A percentile compares a stretch with the other conserved stretches of the same genome.
Conservation (phyloP, 1,140 invertebrate genomes). For the Diachasma alloeum region DNA sequence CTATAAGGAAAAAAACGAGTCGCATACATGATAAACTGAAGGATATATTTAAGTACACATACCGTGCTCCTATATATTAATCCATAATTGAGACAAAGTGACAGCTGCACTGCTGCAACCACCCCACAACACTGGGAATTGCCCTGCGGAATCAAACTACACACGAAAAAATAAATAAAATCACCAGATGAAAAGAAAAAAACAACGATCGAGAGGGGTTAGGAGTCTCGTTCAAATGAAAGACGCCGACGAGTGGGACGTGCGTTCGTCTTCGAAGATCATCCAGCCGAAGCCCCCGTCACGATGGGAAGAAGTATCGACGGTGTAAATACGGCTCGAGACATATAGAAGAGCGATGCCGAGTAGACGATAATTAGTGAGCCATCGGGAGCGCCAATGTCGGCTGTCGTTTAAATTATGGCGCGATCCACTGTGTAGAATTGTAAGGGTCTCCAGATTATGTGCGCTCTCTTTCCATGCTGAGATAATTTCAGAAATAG, state of each 20-base stretch:
- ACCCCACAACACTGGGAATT: neutral
- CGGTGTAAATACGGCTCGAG: neutral
- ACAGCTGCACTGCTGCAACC: neutral
- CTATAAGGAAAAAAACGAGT: neutral
- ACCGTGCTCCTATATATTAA: constrained; percentile 25
- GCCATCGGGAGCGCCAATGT: constrained; percentile 26
- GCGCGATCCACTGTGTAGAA: neutral
- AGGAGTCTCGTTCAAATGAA: constrained; percentile 14
- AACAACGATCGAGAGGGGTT: neutral
- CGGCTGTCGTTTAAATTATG: constrained; percentile 32
- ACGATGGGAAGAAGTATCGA: constrained; percentile 14
- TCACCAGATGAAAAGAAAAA: neutral
- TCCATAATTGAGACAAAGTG: constrained; percentile 29
- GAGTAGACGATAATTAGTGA: constrained; percentile 33
- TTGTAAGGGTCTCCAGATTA: neutral
- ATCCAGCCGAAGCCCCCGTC: neutral
- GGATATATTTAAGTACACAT: neutral
- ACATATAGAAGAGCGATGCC: constrained; percentile 8
- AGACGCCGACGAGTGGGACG: constrained; percentile 4
- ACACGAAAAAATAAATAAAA: neutral
- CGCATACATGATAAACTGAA: neutral
- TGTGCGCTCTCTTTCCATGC: no score
- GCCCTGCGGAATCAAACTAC: neutral
- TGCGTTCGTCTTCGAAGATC: neutral
- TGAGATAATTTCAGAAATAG: no score